Percentiles rank a stretch among this genome's conserved stretches.
phyloP scores from a whole-genome alignment of 2,888 invertebrate genomes.

The Elgonia sp. region DNA sequence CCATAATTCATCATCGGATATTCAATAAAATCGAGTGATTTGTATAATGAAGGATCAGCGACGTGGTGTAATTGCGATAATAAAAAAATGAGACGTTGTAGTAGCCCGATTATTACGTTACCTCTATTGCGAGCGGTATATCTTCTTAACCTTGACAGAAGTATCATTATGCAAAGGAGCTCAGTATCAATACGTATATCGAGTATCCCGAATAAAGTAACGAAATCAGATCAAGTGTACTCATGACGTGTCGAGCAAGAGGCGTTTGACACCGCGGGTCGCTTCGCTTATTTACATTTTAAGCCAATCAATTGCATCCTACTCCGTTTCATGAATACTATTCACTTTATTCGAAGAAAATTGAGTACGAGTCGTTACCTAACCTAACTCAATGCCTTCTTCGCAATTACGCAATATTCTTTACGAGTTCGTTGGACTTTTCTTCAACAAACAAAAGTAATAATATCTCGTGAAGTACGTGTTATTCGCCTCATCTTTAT shows the following conservation, averaged over 20 bases:
- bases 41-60: slow-evolving; percentile 22
- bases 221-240: slow-evolving; percentile 73
- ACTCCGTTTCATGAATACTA: slow-evolving; percentile 12
- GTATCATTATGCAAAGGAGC: slow-evolving; percentile 69
- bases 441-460: slow-evolving; percentile 13
- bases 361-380: slow-evolving; percentile 14
- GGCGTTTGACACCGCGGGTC: slow-evolving; percentile 40
- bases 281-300: slow-evolving; percentile 57
- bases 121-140: slow-evolving; percentile 28
- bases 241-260: slow-evolving; percentile 59
- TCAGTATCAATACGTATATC: slow-evolving; percentile 68
- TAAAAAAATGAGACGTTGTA: slow-evolving; percentile 31
- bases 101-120: slow-evolving; percentile 65
- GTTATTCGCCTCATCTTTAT: slow-evolving; percentile 13
- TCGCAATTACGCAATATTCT: slow-evolving; percentile 8
- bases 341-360: slow-evolving; percentile 42
- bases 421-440: slow-evolving; percentile 7
- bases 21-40: not conserved
- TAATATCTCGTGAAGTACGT: not conserved
- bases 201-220: slow-evolving; percentile 70
- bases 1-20: not conserved
- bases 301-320: slow-evolving; percentile 45
- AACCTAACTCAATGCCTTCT: slow-evolving; percentile 2
- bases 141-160: slow-evolving; percentile 71
- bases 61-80: slow-evolving; percentile 26